Evolutionary conservation across 2,888 invertebrate species (phyloP).

Genomic region (Volucella bombylans): DNA sequence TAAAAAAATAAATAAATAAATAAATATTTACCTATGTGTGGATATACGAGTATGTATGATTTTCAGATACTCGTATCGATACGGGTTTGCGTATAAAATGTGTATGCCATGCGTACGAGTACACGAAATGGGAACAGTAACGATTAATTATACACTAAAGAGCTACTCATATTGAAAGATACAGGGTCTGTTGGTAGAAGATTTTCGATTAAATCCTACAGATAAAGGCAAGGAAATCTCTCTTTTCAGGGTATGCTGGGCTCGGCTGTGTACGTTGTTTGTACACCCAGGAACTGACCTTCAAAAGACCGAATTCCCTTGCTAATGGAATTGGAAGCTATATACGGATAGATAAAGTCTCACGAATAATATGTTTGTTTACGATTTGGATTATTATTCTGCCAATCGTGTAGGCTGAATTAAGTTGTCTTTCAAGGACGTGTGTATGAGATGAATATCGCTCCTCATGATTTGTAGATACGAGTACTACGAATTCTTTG

Average conservation of each 20-base stretch:
- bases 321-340: not conserved
- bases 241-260: not conserved
- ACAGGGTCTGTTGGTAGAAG: conserved; percentile 30
- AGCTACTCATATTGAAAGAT: conserved; percentile 43
- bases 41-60: not conserved
- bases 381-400: conserved; percentile 51
- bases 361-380: conserved; percentile 53
- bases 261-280: conserved; percentile 1
- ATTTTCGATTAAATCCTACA: conserved; percentile 56
- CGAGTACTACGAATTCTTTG: too few relatives aligned
- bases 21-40: too few relatives aligned
- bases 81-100: too few relatives aligned
- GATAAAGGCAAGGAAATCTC: conserved; percentile 34
- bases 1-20: conserved; percentile 5
- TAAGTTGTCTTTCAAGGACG: conserved; percentile 27
- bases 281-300: conserved; percentile 26
- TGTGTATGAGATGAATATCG: not conserved
- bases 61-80: not conserved
- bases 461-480: too few relatives aligned
- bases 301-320: conserved; percentile 17
- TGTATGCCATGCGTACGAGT: too few relatives aligned
- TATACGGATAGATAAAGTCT: conserved; percentile 48
- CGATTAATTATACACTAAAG: conserved; percentile 58
- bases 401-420: conserved; percentile 42
- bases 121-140: conserved; percentile 17